These are phyloP conservation scores for Pyrochroa serraticornis DNA, from an alignment of 2,888 invertebrate species.

Conservation along the genomic window DNA sequence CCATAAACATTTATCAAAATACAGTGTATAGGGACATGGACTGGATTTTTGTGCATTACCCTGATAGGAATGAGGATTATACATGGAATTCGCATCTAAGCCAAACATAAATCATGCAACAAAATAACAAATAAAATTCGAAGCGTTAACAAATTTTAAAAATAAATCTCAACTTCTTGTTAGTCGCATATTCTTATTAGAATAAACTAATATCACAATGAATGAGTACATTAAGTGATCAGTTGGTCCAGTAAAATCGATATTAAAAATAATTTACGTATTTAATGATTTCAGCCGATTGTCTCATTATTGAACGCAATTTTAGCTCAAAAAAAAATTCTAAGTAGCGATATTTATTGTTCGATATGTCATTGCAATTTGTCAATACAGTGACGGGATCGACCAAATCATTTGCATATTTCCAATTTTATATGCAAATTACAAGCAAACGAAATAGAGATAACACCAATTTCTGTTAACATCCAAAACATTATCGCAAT, in stretches of 20 bases:
- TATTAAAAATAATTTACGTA: not conserved
- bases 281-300: conserved; percentile 1
- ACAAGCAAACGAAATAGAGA: too few species aligned
- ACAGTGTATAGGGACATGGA: conserved; percentile 37
- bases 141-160: not conserved
- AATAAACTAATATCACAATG: conserved; percentile 11
- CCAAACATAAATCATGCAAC: not conserved
- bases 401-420: too few species aligned
- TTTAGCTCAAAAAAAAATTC: not conserved
- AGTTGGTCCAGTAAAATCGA: not conserved
- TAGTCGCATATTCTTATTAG: not conserved
- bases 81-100: not conserved
- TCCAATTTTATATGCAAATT: too few species aligned
- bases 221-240: not conserved
- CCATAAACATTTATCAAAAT: conserved; percentile 48
- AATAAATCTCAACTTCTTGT: not conserved
- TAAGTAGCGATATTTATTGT: not conserved
- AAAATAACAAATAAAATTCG: not conserved
- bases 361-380: too few species aligned
- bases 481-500: too few species aligned
- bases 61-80: conserved; percentile 32
- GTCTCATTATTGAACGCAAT: conserved; percentile 1
- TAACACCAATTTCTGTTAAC: too few species aligned
- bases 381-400: too few species aligned
- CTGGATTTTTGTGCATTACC: conserved; percentile 40